Percentiles rank a stretch among this genome's conserved stretches.
phyloP scores from a whole-genome alignment of 2,888 invertebrate genomes.

The Tachina fera region DNA sequence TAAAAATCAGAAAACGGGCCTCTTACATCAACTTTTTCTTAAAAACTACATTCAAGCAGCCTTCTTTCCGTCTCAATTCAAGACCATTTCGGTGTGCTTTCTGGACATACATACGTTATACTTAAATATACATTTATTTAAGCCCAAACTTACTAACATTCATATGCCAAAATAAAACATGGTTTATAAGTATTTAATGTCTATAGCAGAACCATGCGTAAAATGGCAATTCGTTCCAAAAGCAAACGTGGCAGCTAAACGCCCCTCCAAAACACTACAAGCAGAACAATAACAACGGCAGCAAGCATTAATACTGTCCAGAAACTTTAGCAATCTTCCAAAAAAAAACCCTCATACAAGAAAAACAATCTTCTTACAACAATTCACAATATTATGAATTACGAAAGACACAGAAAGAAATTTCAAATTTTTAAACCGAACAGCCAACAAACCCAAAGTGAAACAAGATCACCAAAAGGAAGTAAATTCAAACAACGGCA shows the following conservation, averaged over 20 bases:
- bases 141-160: conserved; percentile 18
- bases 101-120: neutral
- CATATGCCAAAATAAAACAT: conserved; percentile 41
- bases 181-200: conserved; percentile 69
- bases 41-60: too few species aligned
- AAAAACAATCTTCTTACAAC: conserved; percentile 51
- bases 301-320: neutral
- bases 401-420: conserved; percentile 62
- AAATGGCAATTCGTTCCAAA: conserved; percentile 74
- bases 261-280: conserved; percentile 65
- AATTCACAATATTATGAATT: conserved; percentile 66
- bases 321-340: conserved; percentile 2
- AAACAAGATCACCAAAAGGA: conserved; percentile 69
- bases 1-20: too few species aligned
- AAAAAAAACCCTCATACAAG: conserved; percentile 35
- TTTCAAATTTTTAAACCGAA: conserved; percentile 47
- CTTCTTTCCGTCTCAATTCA: too few species aligned
- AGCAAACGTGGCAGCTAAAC: conserved; percentile 71
- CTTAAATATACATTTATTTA: conserved; percentile 35
- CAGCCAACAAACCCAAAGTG: conserved; percentile 50
- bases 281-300: conserved; percentile 7
- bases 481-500: conserved; percentile 66
- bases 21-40: too few species aligned
- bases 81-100: too few species aligned
- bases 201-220: conserved; percentile 68